phyloP scores from a whole-genome alignment of 2,888 invertebrate species.

The Nephrotoma flavescens region DNA sequence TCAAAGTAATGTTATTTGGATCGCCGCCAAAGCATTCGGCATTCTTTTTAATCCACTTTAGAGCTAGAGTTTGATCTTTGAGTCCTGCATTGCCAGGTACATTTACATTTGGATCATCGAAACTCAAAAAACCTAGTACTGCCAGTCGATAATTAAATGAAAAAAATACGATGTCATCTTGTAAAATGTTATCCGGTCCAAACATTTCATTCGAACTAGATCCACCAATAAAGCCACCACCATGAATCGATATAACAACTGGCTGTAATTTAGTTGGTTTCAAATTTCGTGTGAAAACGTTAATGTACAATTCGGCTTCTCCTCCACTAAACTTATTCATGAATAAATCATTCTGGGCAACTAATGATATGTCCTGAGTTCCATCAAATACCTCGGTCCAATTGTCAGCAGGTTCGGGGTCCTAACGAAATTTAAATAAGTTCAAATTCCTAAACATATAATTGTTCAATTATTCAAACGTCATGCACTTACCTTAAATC shows the following conservation, averaged over 20 bases:
- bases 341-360: neutral
- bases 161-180: slow-evolving; percentile 38
- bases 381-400: neutral
- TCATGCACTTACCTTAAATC: neutral
- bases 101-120: neutral
- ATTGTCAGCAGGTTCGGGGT: neutral
- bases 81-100: neutral
- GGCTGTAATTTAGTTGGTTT: neutral
- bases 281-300: slow-evolving; percentile 30
- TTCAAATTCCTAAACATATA: neutral
- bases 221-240: slow-evolving; percentile 16
- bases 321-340: neutral
- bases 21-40: neutral
- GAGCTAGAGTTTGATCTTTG: neutral
- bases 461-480: too few species aligned
- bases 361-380: neutral
- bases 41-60: neutral
- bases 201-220: slow-evolving; percentile 30
- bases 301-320: slow-evolving; percentile 27
- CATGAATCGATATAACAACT: neutral
- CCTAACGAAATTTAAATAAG: neutral
- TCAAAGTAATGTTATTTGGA: neutral
- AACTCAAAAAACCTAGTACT: slow-evolving; percentile 16
- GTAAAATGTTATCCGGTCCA: slow-evolving; percentile 34
- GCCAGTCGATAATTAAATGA: slow-evolving; percentile 40